Base-by-base conservation (phyloP, 2,113 vertebrate species). In the Trichechus manatus region DNA sequence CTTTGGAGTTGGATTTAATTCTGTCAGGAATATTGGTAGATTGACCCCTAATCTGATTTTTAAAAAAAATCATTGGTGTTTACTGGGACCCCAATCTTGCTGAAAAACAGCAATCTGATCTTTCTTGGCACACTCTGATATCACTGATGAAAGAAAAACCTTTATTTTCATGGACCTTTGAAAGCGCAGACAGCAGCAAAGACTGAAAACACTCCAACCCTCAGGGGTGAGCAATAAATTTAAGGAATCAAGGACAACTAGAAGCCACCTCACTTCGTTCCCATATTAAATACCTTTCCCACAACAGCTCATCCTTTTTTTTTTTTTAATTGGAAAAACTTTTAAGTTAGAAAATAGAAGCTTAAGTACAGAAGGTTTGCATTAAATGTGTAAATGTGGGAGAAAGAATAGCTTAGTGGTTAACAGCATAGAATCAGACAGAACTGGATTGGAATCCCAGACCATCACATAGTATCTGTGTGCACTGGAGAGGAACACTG, bases 1-100 rank as follows among this genome's bases (percentile, higher is more conserved):
- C 20, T 85, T 87, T 66, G 53, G 15, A 77, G 33, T 74, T 79
- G 6, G 50, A 63, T 93, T 93, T 77, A 81, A 95, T 93, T 97
- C 89, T 94, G 61, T 88, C 33, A 56, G 63, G 4, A 15, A 4
- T 81, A 83, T 56, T 61, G 87, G 33, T 78, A 94, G 74, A 87
- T 14, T 59, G 39, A 88, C 29, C 87, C 36, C n/a, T 74, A 68
- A 75, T n/a, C 17, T 31, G 70, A 75, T 77, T n/a, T 29, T 31
- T 6, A n/a, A 72, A 20, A 20, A 91, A 90, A 93, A 84, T 72
- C 9, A 85, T 47, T 66, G 70, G 17, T 87, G 50, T 87, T 96
- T 95, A 59, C 59, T 53, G 33, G 78, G 64, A 56, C 31, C 39
- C 42, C 27, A 22, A 44, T 94, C 4, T 17, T 74, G 36, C 81